These are phyloP conservation scores for Achlya flavicornis DNA, from an alignment of 2,888 invertebrate genomes.

Conservation along the genomic window DNA sequence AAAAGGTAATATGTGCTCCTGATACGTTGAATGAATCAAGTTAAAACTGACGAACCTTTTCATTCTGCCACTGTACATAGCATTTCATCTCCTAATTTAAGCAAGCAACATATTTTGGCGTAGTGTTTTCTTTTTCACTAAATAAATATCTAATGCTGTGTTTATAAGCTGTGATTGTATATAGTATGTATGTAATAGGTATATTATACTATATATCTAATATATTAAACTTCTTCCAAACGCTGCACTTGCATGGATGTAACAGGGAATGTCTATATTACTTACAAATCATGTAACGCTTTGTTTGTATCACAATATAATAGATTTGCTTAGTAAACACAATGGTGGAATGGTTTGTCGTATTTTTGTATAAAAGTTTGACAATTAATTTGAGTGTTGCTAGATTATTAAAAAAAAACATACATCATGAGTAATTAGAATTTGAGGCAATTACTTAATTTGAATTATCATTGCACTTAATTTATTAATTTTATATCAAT, in stretches of 20 bases:
- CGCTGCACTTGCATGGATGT: constrained; percentile 77
- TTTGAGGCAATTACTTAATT: too few relatives aligned
- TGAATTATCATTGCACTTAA: too few relatives aligned
- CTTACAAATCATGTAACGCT: constrained; percentile 23
- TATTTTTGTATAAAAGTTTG: too few relatives aligned
- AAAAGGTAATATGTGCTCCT: too few relatives aligned
- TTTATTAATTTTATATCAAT: too few relatives aligned
- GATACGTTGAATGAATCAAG: too few relatives aligned
- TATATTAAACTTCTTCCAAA: constrained; percentile 45
- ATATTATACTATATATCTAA: not conserved
- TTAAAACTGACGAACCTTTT: too few relatives aligned
- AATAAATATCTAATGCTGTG: too few relatives aligned
- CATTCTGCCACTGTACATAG: not conserved
- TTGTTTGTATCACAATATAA: constrained; percentile 16
- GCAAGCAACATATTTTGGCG: not conserved
- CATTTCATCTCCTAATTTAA: not conserved
- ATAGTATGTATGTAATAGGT: not conserved
- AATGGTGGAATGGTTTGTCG: too few relatives aligned
- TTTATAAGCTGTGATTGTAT: not conserved
- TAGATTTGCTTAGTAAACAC: constrained; percentile 16
- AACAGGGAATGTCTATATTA: constrained; percentile 72
- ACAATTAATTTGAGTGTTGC: too few relatives aligned
- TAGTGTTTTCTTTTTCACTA: not conserved
- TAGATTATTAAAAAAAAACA: too few relatives aligned
- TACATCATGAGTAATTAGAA: too few relatives aligned